Base-by-base conservation (phyloP, 2,888 invertebrate species). In the Pseudococcus jackbeardsleyi region DNA sequence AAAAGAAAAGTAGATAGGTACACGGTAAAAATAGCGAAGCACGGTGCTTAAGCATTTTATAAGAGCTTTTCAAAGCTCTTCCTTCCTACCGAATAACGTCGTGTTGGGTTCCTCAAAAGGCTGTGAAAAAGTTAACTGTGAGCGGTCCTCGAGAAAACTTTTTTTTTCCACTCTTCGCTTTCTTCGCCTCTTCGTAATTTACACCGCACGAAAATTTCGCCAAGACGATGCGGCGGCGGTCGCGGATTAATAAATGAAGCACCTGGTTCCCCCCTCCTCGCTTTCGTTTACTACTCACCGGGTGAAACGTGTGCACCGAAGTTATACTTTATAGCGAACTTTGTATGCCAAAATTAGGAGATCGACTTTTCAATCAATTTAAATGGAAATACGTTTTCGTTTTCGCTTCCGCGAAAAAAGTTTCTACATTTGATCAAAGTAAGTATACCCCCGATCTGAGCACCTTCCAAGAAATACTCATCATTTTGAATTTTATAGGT, bases 41-140 rank as follows among this genome's bases (percentile, higher is more conserved):
- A 77, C 77, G 77, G 77, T 33, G 77, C 77, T 77, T 77, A 77
- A 77, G 77, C 77, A 77, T 77, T 77, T 50, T 77, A 77, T 77
- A 77, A 77, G 77, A 77, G 77, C 33, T 77, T 77, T 77, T 9
- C 9, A 39, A 77, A 64, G 77, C 77, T 77, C 39, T 77, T 77
- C 77, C 77, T 77, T 77, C 77, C 77, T 77, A 77, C 26, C 77
- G 77, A 50, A 46, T 46, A 46, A 39, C 77, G 77, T 33, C 6
- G 77, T 68, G 68, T 68, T 68, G 68, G 68, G 77, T 77, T 77
- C 77, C 77, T 77, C 33, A 39, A 39, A 77, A 77, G 33, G 77
- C 77, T 17, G 33, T 15, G 77, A 77, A 77, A 72, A 77, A 39
- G 26, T 77, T 39, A 77, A 77, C 77, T 33, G 26, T 33, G 77